Conservation (phyloP, 1,140 invertebrate genomes). For the Drosophila simulans region DNA sequence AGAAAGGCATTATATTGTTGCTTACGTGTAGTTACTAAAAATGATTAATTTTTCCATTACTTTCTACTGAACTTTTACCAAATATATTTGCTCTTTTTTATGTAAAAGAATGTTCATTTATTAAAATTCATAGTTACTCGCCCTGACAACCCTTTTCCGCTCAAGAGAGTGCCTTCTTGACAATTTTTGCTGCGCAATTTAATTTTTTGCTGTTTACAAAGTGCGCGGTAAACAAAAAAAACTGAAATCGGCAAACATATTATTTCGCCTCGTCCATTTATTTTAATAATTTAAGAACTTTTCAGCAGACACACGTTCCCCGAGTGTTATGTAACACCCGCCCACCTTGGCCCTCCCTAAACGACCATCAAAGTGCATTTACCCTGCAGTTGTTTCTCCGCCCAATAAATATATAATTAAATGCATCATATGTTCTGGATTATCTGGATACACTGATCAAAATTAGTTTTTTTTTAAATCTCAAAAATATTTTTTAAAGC, state of each 20-base stretch:
- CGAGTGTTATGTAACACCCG: conserved; percentile 42
- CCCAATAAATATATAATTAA: conserved; percentile 2
- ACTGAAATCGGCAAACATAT: conserved; percentile 65
- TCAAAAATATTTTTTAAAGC: too few species aligned
- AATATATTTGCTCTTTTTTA: too few species aligned
- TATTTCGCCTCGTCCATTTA: conserved; percentile 55
- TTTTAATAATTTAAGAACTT: conserved; percentile 64
- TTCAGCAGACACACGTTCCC: conserved; percentile 56
- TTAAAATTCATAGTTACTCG: not conserved
- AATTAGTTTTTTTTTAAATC: not conserved
- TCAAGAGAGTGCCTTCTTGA: conserved; percentile 6
- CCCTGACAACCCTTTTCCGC: conserved; percentile 6
- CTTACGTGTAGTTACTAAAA: too few species aligned
- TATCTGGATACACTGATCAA: not conserved
- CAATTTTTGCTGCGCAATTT: conserved; percentile 76
- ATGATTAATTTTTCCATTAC: not conserved
- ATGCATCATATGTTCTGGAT: conserved; percentile 1
- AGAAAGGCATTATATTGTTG: not conserved
- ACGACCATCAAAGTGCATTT: conserved; percentile 34
- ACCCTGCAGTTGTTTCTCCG: conserved; percentile 15
- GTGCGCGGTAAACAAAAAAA: conserved; percentile 79
- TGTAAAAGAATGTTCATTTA: not conserved
- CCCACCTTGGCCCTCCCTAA: conserved; percentile 10
- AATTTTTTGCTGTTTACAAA: conserved; percentile 78
- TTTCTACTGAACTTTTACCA: not conserved